phyloP scores from a whole-genome alignment of 2,888 invertebrate species.

The Criorhina ranunculi region DNA sequence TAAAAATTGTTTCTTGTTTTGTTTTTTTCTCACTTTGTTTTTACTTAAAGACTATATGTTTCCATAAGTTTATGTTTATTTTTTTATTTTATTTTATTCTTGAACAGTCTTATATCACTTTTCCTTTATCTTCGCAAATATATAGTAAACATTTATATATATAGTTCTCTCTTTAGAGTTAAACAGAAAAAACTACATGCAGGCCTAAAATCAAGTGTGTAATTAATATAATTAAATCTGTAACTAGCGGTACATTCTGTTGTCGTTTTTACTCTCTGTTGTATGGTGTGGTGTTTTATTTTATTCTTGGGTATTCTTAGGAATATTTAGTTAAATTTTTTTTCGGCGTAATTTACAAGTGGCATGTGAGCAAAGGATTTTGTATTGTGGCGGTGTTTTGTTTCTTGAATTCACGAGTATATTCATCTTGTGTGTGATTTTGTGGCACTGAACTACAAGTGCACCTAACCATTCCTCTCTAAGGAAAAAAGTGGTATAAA shows the following conservation, averaged over 20 bases:
- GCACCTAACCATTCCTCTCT: not conserved
- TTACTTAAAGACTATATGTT: constrained; percentile 55
- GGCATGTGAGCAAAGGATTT: constrained; percentile 29
- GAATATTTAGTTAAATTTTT: not conserved
- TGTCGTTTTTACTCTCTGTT: constrained; percentile 21
- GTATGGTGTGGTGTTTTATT: not conserved
- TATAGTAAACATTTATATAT: constrained; percentile 62
- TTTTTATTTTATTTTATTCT: constrained; percentile 62
- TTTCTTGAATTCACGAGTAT: constrained; percentile 1
- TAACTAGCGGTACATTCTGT: constrained; percentile 47
- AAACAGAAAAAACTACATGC: constrained; percentile 44
- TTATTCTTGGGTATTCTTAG: constrained; percentile 4
- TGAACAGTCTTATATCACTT: constrained; percentile 76
- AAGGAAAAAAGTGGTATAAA: constrained; percentile 57
- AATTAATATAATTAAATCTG: constrained; percentile 64
- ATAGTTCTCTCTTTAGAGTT: constrained; percentile 30
- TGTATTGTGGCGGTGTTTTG: constrained; percentile 1
- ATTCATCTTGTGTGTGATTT: not conserved
- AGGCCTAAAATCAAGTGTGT: constrained; percentile 35
- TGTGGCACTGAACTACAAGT: not conserved
- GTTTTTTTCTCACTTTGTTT: constrained; percentile 17
- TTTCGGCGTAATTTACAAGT: constrained; percentile 9
- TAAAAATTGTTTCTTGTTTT: constrained; percentile 54
- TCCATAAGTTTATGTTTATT: constrained; percentile 28
- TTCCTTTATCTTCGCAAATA: constrained; percentile 68